Conservation (phyloP, 2,797 vertebrate species). For the Thripadectes ignobilis region DNA sequence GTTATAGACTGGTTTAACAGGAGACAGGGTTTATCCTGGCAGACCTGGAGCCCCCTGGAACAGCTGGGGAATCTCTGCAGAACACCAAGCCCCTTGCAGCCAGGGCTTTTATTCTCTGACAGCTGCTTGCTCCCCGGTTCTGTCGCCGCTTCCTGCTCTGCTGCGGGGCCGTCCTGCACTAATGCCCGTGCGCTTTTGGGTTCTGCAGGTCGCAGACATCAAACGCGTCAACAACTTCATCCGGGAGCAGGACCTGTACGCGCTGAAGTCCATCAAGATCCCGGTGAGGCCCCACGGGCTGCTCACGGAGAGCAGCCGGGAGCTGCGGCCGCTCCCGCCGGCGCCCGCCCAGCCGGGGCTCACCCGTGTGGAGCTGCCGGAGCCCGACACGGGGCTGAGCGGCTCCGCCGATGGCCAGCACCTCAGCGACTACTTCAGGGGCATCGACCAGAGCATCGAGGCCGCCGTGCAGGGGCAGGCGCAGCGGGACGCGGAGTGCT, state of each 20-base stretch:
- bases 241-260: slow-evolving; percentile 92
- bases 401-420: slow-evolving; percentile 3
- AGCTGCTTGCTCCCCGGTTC: not conserved
- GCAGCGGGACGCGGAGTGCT: slow-evolving; percentile 16
- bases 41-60: not conserved
- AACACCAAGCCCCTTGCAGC: not conserved
- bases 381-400: not conserved
- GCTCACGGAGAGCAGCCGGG: slow-evolving; percentile 77
- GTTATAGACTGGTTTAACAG: not conserved
- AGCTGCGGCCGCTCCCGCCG: slow-evolving; percentile 30
- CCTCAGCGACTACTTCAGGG: slow-evolving; percentile 84
- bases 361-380: not conserved
- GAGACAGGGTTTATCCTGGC: not conserved
- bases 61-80: not conserved
- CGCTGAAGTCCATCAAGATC: slow-evolving; percentile 91
- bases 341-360: not conserved
- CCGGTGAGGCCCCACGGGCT: slow-evolving; percentile 87
- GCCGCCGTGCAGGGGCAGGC: slow-evolving; percentile 79
- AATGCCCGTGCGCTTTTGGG: slow-evolving; percentile 7
- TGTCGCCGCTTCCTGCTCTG: not conserved
- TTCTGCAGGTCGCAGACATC: slow-evolving; percentile 89
- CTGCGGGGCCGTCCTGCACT: not conserved
- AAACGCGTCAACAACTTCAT: slow-evolving; percentile 93
- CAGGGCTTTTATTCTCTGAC: not conserved
- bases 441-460: slow-evolving; percentile 86